Percentiles rank a stretch among this genome's conserved stretches.
phyloP scores from a whole-genome alignment of 2,113 vertebrate species.

The Quiscalus mexicanus region DNA sequence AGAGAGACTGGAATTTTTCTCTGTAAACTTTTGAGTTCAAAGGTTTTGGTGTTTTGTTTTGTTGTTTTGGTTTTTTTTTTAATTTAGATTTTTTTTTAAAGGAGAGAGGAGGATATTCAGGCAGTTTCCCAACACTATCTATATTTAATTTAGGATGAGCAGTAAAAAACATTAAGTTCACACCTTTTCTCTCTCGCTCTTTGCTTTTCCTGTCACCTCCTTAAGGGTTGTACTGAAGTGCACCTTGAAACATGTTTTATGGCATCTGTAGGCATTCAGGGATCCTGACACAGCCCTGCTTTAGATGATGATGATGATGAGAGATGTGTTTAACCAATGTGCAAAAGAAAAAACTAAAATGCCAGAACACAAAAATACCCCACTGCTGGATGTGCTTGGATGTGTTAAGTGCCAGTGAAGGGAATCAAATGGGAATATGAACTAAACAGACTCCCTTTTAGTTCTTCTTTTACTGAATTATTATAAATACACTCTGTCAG shows the following conservation, averaged over 20 bases:
- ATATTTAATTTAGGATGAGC: background rate
- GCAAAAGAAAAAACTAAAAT: background rate
- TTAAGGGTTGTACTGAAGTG: background rate
- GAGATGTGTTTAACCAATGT: background rate
- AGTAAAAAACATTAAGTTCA: background rate
- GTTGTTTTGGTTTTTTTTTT: background rate
- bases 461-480: background rate
- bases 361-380: background rate
- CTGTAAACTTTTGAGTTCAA: background rate
- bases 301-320: background rate
- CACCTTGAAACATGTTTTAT: background rate
- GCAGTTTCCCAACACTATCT: background rate
- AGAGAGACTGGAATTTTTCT: background rate
- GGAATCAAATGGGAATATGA: background rate
- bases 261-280: background rate
- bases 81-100: background rate
- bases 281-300: background rate
- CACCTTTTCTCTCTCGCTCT: background rate
- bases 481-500: background rate
- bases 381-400: background rate
- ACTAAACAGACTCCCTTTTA: background rate
- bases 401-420: background rate
- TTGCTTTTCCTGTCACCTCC: background rate
- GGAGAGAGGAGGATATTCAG: background rate
- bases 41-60: fast-evolving